phyloP scores from a whole-genome alignment of 23 tunicate genomes.

The Clavelina lepadiformis region DNA sequence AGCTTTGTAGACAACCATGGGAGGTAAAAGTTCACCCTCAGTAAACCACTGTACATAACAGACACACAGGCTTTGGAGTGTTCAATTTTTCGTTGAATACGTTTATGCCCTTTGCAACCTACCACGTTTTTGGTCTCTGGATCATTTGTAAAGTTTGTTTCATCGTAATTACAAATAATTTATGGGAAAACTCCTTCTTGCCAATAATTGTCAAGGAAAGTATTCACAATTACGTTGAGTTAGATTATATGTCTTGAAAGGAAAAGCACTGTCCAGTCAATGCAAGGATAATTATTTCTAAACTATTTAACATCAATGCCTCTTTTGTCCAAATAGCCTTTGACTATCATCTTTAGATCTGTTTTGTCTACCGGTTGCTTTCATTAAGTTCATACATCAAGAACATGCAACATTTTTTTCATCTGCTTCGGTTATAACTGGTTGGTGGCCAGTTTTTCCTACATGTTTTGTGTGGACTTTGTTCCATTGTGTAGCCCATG shows the following conservation, averaged over 20 bases:
- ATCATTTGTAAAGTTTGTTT: slow-evolving; percentile 23
- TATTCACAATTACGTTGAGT: slow-evolving; percentile 10
- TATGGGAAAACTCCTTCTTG: slow-evolving; percentile 2
- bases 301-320: slow-evolving; percentile 2
- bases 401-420: slow-evolving; percentile 1
- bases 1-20: slow-evolving; percentile 20
- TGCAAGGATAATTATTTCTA: slow-evolving; percentile 18
- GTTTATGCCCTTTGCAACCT: slow-evolving; percentile 5
- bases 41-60: slow-evolving; percentile 23
- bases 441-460: slow-evolving; percentile 20
- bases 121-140: slow-evolving; percentile 20
- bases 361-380: not conserved
- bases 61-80: slow-evolving; percentile 19
- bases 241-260: slow-evolving; percentile 8
- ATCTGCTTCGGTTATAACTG: slow-evolving; percentile 2
- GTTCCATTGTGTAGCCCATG: slow-evolving; percentile 29
- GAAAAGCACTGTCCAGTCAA: slow-evolving; percentile 10
- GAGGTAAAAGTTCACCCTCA: slow-evolving; percentile 17
- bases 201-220: slow-evolving; percentile 12
- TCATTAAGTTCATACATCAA: slow-evolving; percentile 5
- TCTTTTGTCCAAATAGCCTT: slow-evolving; percentile 17
- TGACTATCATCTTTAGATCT: slow-evolving; percentile 16
- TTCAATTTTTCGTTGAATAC: slow-evolving; percentile 9
- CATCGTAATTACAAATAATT: slow-evolving; percentile 15
- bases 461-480: slow-evolving; percentile 5